Base-by-base conservation (phyloP, 2,797 vertebrate species). In the Antennarius maculatus region DNA sequence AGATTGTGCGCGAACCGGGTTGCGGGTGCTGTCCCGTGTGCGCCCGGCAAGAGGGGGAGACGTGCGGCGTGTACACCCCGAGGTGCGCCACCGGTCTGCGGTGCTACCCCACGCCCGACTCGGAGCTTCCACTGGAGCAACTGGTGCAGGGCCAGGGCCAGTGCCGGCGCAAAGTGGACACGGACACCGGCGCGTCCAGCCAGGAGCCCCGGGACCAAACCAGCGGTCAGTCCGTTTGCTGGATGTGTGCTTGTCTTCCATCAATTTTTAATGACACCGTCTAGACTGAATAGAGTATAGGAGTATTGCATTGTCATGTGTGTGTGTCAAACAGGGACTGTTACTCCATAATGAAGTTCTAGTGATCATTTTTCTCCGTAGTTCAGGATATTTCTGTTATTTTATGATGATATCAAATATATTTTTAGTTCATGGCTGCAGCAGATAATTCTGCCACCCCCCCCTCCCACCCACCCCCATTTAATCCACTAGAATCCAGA, bases 21-120 rank as follows among this genome's bases (percentile, higher is more conserved):
- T 98, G 97, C 88, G 97, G 97, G 65, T 98, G 97, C 92, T 98
- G 97, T 91, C 94, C 95, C 6, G 95, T 95, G 84, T 98, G 97
- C 88, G 96, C 97, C 81, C 95, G 95, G 64, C 89, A 93, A 78
- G 95, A 96, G 89, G 95, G 94, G 61, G 95, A 98, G 86, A 74
- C 85, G 55, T 98, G 97, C 92, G 97, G 97, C 69, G 97, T 98
- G 59, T 98, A 98, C 91, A 96, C 95, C 54, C 95, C 96, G 68
- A 93, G 95, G 82, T 98, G 97, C 90, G 89, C 94, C 82, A 91
- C 93, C 68, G 95, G 95, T 58, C 92, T 98, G 81, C 95, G 96
- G 58, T 98, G 97, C 90, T 98, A 98, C 83, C 97, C 97, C 16
- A 90, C 93, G 63, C 95, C 96, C 17, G 95, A 93, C 74, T 94